Percentiles rank a stretch among this genome's conserved stretches.
Evolutionary conservation across 1,140 invertebrate genomes (phyloP).

Genomic region (Spodoptera litura): DNA sequence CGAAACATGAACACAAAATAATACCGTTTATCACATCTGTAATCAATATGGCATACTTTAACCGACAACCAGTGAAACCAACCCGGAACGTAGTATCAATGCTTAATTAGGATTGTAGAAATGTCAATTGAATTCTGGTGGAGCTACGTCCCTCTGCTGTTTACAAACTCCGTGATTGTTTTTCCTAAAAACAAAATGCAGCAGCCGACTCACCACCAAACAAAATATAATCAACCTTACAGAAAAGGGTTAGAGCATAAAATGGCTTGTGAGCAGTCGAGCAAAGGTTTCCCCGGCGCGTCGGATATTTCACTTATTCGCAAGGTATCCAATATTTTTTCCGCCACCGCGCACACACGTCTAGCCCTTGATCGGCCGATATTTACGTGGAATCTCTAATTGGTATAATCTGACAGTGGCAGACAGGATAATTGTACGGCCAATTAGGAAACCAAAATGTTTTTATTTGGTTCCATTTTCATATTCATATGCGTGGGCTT

Average conservation of each 20-base stretch:
- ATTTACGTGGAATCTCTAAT: slow-evolving; percentile 27
- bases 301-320: background rate
- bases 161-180: slow-evolving; percentile 25
- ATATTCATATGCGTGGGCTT: slow-evolving; percentile 9
- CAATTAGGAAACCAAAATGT: slow-evolving; percentile 12
- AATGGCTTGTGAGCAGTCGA: background rate
- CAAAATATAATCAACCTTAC: slow-evolving; percentile 1
- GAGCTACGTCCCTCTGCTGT: slow-evolving; percentile 2
- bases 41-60: slow-evolving; percentile 1
- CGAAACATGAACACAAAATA: background rate
- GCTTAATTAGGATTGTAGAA: slow-evolving; percentile 18
- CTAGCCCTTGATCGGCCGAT: slow-evolving; percentile 24
- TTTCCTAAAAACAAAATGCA: background rate
- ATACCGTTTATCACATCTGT: background rate
- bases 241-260: background rate
- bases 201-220: background rate
- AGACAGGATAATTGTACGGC: slow-evolving; percentile 9
- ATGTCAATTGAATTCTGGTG: slow-evolving; percentile 11
- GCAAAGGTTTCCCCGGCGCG: background rate
- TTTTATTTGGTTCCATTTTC: slow-evolving; percentile 4
- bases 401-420: slow-evolving; percentile 17
- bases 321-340: slow-evolving; percentile 27
- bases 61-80: background rate
- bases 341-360: background rate
- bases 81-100: slow-evolving; percentile 1